A percentile compares a stretch with the other conserved stretches of the same genome.
Evolutionary conservation across 2,888 invertebrate species (phyloP).

Genomic region (Sinentomon sp.): DNA sequence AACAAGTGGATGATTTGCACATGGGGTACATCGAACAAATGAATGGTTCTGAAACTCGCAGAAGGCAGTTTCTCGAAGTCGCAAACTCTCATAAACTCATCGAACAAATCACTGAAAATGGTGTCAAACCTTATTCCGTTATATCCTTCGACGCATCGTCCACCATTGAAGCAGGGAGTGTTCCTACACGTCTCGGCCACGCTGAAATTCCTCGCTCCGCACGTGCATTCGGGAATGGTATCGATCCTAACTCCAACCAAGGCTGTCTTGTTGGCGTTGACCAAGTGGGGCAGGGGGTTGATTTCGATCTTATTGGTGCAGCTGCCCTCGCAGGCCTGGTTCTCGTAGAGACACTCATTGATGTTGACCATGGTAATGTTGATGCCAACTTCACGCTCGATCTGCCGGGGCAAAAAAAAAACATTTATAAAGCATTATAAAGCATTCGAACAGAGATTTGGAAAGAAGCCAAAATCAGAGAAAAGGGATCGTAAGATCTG

Average conservation of each 20-base stretch:
- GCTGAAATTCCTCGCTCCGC: slow-evolving; percentile 73
- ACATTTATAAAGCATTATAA: slow-evolving; percentile 4
- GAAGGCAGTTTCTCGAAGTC: too few relatives aligned
- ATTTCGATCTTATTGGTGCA: slow-evolving; percentile 79
- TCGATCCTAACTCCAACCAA: slow-evolving; percentile 85
- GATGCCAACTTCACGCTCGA: slow-evolving; percentile 76
- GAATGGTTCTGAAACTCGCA: too few relatives aligned
- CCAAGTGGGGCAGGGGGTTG: slow-evolving; percentile 56
- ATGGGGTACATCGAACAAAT: too few relatives aligned
- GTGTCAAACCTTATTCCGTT: too few relatives aligned
- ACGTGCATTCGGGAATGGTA: slow-evolving; percentile 72
- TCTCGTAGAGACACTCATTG: slow-evolving; percentile 81
- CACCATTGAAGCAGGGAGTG: slow-evolving; percentile 82
- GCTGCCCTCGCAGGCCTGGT: slow-evolving; percentile 81
- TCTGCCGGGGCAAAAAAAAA: slow-evolving; percentile 23
- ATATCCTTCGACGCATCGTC: slow-evolving; percentile 83
- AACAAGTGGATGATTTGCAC: too few relatives aligned
- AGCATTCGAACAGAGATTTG: too few relatives aligned
- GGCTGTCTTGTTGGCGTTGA: slow-evolving; percentile 89
- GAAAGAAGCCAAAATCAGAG: too few relatives aligned
- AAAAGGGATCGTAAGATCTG: too few relatives aligned
- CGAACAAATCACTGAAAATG: too few relatives aligned
- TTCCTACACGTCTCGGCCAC: slow-evolving; percentile 66
- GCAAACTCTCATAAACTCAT: too few relatives aligned
- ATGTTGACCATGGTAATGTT: slow-evolving; percentile 95